Evolutionary conservation across 1,140 invertebrate genomes (phyloP).

Genomic region (Saccostrea echinata): DNA sequence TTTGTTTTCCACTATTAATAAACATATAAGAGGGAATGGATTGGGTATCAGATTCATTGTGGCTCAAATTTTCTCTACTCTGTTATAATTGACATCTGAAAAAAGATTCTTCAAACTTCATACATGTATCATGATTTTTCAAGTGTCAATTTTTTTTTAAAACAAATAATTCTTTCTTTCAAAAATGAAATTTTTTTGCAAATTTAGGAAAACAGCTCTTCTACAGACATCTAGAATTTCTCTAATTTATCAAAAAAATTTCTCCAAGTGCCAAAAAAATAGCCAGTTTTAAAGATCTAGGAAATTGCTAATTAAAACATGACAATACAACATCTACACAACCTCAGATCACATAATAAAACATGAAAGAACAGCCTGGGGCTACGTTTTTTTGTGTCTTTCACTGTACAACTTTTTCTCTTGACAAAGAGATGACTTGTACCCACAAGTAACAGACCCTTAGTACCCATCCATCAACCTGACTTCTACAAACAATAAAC

Average conservation of each 20-base stretch:
- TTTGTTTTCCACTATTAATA: neutral
- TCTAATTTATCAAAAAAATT: neutral
- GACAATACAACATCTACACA: slow-evolving; percentile 8
- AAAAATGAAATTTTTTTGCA: neutral
- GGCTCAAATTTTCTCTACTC: neutral
- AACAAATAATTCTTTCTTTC: neutral
- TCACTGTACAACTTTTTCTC: neutral
- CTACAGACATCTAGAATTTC: neutral
- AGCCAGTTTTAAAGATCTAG: neutral
- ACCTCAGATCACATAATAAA: neutral
- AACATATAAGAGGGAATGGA: neutral
- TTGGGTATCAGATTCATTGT: neutral
- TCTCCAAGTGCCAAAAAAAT: neutral
- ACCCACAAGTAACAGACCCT: neutral
- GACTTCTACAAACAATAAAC: slow-evolving; percentile 1
- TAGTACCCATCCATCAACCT: slow-evolving; percentile 21
- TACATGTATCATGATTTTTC: too few species aligned
- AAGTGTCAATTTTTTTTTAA: neutral
- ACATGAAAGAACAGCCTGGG: slow-evolving; percentile 5
- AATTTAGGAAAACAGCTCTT: neutral
- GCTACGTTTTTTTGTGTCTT: neutral
- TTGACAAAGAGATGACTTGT: slow-evolving; percentile 6
- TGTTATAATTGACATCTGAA: neutral
- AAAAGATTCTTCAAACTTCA: neutral
- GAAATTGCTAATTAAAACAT: slow-evolving; percentile 33